phyloP scores from a whole-genome alignment of 2,113 vertebrate genomes.

The Ahaetulla prasina region DNA sequence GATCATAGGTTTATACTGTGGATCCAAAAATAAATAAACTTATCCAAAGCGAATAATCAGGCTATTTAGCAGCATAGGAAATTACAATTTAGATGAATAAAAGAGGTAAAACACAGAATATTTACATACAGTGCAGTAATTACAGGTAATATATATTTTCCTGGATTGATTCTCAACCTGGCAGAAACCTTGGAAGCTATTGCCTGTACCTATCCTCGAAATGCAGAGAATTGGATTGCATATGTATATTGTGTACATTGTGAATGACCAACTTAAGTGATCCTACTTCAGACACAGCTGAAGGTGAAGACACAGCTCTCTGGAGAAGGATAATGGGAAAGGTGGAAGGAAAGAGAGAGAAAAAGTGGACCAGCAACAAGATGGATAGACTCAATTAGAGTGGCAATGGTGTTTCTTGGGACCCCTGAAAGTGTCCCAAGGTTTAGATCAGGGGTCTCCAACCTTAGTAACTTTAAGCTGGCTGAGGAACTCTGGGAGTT shows the following conservation, averaged over 20 bases:
- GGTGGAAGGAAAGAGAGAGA: background rate
- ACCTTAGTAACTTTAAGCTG: no score
- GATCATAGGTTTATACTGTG: background rate
- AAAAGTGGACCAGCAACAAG: background rate
- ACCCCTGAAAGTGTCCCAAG: no score
- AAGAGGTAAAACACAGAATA: slow-evolving; percentile 1
- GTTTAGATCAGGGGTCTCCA: no score
- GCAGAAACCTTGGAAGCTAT: background rate
- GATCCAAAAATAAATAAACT: background rate
- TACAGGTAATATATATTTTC: background rate
- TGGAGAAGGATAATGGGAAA: background rate
- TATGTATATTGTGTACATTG: background rate
- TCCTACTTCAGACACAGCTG: background rate
- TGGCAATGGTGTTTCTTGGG: background rate
- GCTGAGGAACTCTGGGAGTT: no score
- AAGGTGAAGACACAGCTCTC: background rate
- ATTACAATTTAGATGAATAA: slow-evolving; percentile 13
- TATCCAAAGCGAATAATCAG: slow-evolving; percentile 21
- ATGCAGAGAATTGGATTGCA: background rate
- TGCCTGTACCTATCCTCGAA: background rate
- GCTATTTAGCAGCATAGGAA: slow-evolving; percentile 21
- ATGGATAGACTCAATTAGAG: background rate
- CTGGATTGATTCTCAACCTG: background rate
- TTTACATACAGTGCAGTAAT: background rate
- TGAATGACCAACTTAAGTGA: background rate